Evolutionary conservation across 2,888 invertebrate genomes (phyloP), one percentile per base, ranked within the genome.

Genomic region (Shargacucullia verbasci): DNA sequence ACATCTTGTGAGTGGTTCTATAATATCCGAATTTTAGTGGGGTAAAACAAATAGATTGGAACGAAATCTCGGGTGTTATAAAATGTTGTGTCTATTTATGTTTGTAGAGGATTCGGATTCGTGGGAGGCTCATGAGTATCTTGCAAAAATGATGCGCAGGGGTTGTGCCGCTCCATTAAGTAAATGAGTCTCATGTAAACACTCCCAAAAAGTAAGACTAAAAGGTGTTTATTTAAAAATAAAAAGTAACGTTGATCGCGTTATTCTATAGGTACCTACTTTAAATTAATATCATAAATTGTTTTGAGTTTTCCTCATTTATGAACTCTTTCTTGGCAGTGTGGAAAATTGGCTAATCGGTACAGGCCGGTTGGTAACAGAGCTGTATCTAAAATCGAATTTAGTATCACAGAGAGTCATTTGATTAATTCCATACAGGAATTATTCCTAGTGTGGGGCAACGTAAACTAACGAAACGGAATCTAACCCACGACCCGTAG

Each of bases 181-280:
- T 44, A 67, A 69, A 70, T 63, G 29, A 67, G 63, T 65, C 45
- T 49, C 34, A 44, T 13, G 41, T 38, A 54, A 70, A 70, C 40
- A 49, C 43, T 47, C 41, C 31, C 4, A n/a, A 46, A 37, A 69
- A 35, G 48, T 27, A 20, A 37, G 31, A 46, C 41, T 68, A 14
- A 52, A 56, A 56, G 39, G 10, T 41, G 44, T 54, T 67, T 67
- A 39, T 25, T 54, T 20, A 37, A 33, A 45, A 50, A 14, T 2
- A 27, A 31, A 15, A 29, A 5, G 15, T 14, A 53, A 47, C 2
- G 27, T 37, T 6, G 33, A 41, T 43, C 31, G 45, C 29, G 45
- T 45, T 52, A 34, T 52, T 27, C 25, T n/a, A n/a, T n/a, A n/a
- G n/a, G n/a, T n/a, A n/a, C n/a, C n/a, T 48, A 11, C 6, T 14